Conservation (phyloP, 2,113 vertebrate species). For the Rhagologus leucostigma region DNA sequence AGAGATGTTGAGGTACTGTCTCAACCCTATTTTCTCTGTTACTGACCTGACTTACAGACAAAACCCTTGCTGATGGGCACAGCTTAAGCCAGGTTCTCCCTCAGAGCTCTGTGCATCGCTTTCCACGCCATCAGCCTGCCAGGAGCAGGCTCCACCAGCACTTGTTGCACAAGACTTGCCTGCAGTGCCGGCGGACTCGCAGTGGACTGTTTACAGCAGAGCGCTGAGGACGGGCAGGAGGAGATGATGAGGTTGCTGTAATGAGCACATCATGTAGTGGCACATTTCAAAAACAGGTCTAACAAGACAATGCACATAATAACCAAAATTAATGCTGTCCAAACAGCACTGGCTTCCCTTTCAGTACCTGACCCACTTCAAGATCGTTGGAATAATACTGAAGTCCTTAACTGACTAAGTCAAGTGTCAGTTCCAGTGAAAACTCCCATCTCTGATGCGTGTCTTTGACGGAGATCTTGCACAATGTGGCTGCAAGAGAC, state of each 20-base stretch:
- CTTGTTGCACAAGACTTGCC: background rate
- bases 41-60: background rate
- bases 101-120: rapidly evolving
- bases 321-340: conserved; percentile 24
- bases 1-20: background rate
- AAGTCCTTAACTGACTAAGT: background rate
- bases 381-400: background rate
- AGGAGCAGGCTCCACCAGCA: background rate
- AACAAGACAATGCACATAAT: conserved; percentile 42
- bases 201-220: background rate
- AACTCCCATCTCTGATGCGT: background rate
- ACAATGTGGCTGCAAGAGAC: background rate
- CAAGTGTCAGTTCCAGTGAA: background rate
- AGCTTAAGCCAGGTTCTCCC: background rate
- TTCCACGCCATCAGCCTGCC: background rate
- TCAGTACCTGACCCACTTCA: conserved; percentile 37
- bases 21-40: background rate
- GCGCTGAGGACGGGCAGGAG: background rate
- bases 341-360: conserved; percentile 20
- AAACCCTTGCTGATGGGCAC: background rate
- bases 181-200: rapidly evolving
- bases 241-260: conserved; percentile 3
- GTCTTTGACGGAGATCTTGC: background rate
- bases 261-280: conserved; percentile 36
- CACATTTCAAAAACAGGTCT: conserved; percentile 63